These are phyloP conservation scores for Recurvirostra avosetta DNA, from an alignment of 2,113 vertebrate species.

Conservation along the genomic window DNA sequence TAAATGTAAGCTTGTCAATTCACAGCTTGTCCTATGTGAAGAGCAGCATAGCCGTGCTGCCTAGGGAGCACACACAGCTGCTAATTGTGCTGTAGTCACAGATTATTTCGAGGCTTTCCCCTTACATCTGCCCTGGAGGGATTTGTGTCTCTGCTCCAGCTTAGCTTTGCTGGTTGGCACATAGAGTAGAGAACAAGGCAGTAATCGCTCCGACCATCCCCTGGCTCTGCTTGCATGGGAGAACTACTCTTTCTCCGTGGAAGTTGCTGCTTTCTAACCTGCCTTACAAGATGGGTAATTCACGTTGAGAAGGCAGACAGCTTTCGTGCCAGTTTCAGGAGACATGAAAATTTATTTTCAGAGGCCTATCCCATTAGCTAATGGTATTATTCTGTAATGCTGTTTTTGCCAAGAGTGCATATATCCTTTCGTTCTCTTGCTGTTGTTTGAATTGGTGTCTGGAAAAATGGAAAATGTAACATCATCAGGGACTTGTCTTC, in stretches of 20 bases:
- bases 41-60: neutral
- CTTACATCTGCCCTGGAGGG: neutral
- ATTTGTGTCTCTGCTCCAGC: neutral
- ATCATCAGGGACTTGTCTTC: neutral
- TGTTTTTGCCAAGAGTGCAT: neutral
- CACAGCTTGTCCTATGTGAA: neutral
- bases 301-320: fast-evolving
- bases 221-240: neutral
- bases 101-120: neutral
- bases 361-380: neutral
- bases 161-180: neutral
- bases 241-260: neutral
- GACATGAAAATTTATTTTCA: neutral
- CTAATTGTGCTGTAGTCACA: neutral
- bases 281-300: neutral
- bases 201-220: neutral
- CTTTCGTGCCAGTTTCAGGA: neutral
- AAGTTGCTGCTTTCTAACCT: neutral
- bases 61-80: neutral
- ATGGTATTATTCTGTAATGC: neutral
- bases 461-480: neutral
- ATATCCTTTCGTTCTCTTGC: neutral
- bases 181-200: neutral
- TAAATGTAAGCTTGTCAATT: neutral
- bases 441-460: neutral